These are phyloP conservation scores for Dolichotis patagonum DNA, from an alignment of 2,113 vertebrate species.

Conservation along the genomic window DNA sequence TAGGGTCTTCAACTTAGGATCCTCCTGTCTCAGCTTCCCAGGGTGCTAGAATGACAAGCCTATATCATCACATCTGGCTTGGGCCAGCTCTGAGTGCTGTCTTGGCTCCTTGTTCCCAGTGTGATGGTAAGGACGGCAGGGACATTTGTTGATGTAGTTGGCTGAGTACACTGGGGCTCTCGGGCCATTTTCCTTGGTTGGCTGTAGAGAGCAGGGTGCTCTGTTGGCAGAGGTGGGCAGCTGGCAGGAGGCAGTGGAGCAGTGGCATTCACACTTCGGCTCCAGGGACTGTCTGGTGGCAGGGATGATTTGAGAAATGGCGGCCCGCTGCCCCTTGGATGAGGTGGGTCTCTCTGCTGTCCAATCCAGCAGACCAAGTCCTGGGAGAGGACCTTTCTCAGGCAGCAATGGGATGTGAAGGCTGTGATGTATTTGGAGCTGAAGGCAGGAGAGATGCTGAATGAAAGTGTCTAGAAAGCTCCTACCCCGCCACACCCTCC, in stretches of 20 bases:
- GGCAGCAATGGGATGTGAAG: neutral
- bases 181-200: neutral
- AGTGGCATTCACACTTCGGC: neutral
- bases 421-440: conserved; percentile 55
- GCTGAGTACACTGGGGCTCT: neutral
- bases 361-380: neutral
- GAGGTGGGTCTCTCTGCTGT: no score
- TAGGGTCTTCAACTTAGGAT: neutral
- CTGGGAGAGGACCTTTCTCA: neutral
- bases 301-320: neutral
- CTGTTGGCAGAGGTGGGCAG: neutral
- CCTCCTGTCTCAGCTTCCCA: neutral
- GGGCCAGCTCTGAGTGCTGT: neutral
- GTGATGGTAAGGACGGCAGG: neutral
- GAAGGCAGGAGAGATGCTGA: conserved; percentile 48
- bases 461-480: conserved; percentile 78
- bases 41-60: neutral
- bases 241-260: neutral
- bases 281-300: neutral
- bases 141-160: neutral
- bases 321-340: accelerated
- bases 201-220: neutral
- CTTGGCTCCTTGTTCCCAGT: neutral
- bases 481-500: neutral
- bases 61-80: neutral